These are phyloP conservation scores for Propithecus perrieri DNA, from an alignment of 2,797 vertebrate genomes.

Conservation along the genomic window DNA sequence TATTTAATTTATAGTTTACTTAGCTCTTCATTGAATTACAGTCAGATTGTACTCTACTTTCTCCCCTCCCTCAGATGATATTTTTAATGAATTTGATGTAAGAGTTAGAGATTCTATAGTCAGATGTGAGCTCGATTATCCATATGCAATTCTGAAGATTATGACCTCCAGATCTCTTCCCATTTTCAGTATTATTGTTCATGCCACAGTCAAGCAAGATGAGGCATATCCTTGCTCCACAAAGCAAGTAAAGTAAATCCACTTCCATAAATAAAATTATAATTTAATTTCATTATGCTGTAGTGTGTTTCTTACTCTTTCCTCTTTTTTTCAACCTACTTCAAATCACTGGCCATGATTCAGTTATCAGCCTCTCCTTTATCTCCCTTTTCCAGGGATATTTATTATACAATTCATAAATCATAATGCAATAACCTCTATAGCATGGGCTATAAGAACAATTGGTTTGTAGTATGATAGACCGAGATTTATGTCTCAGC, in stretches of 20 bases:
- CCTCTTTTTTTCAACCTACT: neutral
- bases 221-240: neutral
- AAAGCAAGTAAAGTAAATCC: neutral
- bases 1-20: slow-evolving; percentile 49
- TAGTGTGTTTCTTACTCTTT: neutral
- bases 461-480: neutral
- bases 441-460: neutral
- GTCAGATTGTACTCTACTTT: neutral
- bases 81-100: neutral
- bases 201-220: neutral
- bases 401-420: neutral
- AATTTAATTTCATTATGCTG: neutral
- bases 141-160: neutral
- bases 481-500: neutral
- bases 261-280: neutral
- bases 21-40: slow-evolving; percentile 51
- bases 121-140: neutral
- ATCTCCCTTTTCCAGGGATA: neutral
- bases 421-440: neutral
- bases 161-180: neutral
- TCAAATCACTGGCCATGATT: neutral
- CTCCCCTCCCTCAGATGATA: neutral
- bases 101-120: neutral
- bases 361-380: neutral
- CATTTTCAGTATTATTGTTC: neutral